These are phyloP conservation scores for Spea multiplicata DNA, from an alignment of 2,113 vertebrate species.

Conservation along the genomic window DNA sequence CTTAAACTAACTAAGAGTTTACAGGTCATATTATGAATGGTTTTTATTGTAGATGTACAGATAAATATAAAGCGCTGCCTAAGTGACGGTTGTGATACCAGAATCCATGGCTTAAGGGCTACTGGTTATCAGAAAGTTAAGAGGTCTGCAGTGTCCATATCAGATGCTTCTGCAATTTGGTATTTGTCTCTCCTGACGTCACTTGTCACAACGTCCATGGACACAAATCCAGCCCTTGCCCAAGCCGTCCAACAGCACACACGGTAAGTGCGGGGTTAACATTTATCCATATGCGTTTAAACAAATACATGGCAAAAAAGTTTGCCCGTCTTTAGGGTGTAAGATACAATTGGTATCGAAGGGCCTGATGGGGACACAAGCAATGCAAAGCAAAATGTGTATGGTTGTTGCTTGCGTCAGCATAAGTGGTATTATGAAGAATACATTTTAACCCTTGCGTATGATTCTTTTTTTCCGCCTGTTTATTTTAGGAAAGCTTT, in stretches of 20 bases:
- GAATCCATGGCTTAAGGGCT: slow-evolving; percentile 90
- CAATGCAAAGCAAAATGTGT: too few relatives aligned
- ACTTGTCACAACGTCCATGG: slow-evolving; percentile 93
- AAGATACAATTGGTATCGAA: not conserved
- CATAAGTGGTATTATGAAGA: too few relatives aligned
- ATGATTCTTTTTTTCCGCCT: not conserved
- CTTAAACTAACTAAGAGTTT: not conserved
- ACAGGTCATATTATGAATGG: not conserved
- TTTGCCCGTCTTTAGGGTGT: not conserved
- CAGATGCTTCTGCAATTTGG: slow-evolving; percentile 96
- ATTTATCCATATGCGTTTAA: too few relatives aligned
- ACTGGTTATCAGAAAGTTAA: slow-evolving; percentile 88
- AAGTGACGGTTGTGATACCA: slow-evolving; percentile 93
- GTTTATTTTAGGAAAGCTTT: slow-evolving; percentile 81
- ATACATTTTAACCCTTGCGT: too few relatives aligned
- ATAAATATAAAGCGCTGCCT: slow-evolving; percentile 97
- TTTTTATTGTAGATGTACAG: slow-evolving; percentile 80
- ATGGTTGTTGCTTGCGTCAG: too few relatives aligned
- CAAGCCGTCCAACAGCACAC: slow-evolving; percentile 91
- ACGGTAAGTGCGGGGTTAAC: slow-evolving; percentile 73
- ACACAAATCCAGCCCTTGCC: slow-evolving; percentile 88
- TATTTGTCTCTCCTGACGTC: slow-evolving; percentile 96
- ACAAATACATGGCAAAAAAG: too few relatives aligned
- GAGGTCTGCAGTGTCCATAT: slow-evolving; percentile 86
- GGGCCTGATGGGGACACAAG: too few relatives aligned